These are phyloP conservation scores for Leptinotarsa defecta DNA, from an alignment of 1,140 invertebrate genomes.

Conservation along the genomic window DNA sequence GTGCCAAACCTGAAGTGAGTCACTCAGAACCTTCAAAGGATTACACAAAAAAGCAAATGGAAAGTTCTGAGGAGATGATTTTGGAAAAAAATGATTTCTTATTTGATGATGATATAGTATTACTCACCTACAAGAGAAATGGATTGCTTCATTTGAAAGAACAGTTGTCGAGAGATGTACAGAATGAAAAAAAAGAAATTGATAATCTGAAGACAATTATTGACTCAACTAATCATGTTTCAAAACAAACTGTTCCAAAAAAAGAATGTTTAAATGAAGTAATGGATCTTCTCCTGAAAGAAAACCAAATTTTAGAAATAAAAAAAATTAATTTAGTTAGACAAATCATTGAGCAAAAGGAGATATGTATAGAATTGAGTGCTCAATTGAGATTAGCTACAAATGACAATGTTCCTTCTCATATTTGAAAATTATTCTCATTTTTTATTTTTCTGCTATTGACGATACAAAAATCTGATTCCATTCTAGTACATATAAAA, in stretches of 20 bases:
- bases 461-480: no score
- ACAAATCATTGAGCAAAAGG: constrained; percentile 54
- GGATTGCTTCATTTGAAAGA: constrained; percentile 44
- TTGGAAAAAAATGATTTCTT: constrained; percentile 32
- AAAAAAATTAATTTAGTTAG: constrained; percentile 55
- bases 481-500: no score
- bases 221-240: constrained; percentile 21
- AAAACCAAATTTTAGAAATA: constrained; percentile 55
- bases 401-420: constrained; percentile 10
- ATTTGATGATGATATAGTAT: constrained; percentile 39
- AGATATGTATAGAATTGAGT: constrained; percentile 51
- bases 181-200: constrained; percentile 49
- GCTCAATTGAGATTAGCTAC: constrained; percentile 39
- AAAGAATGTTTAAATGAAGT: constrained; percentile 49
- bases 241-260: constrained; percentile 28
- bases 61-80: constrained; percentile 24
- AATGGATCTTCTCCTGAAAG: constrained; percentile 48
- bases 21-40: neutral
- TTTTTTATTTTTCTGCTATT: no score
- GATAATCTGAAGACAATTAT: constrained; percentile 37
- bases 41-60: constrained; percentile 24
- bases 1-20: constrained; percentile 15
- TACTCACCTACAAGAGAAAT: constrained; percentile 51
- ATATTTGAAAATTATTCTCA: neutral
- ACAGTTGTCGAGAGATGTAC: constrained; percentile 42